A percentile compares a stretch with the other conserved stretches of the same genome.
phyloP scores from a whole-genome alignment of 2,797 vertebrate genomes.

The Eulemur rubriventer region DNA sequence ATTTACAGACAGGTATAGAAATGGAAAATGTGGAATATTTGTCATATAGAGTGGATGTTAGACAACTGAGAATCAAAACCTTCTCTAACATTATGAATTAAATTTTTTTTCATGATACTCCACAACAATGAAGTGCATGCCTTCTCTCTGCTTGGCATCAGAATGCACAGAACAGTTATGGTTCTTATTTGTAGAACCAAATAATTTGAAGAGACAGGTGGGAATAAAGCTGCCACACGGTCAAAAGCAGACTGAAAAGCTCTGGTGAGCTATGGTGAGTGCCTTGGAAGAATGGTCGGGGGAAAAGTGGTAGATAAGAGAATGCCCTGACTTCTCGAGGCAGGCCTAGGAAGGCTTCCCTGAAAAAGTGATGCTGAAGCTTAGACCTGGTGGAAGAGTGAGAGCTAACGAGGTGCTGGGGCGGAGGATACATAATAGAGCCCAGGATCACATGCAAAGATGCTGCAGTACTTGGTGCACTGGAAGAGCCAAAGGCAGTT shows the following conservation, averaged over 20 bases:
- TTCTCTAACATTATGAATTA: neutral
- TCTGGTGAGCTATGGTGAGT: neutral
- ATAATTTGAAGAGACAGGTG: neutral
- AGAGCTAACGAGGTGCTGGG: neutral
- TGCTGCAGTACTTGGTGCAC: fast-evolving
- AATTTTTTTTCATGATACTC: neutral
- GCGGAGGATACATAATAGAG: too few species aligned
- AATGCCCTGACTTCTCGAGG: neutral
- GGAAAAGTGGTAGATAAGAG: neutral
- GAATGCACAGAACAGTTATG: neutral
- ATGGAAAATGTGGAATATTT: neutral
- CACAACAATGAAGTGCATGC: neutral
- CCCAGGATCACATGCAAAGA: neutral
- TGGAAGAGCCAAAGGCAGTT: neutral
- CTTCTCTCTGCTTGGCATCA: neutral
- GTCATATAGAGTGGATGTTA: neutral
- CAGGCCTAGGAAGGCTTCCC: neutral
- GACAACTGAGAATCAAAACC: neutral
- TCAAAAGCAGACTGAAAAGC: neutral
- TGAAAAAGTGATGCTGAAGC: neutral
- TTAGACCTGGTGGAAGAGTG: neutral
- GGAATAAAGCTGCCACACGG: neutral
- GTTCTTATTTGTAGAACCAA: neutral
- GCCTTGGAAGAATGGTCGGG: neutral
- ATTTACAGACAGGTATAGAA: neutral